phyloP scores from a whole-genome alignment of 2,888 invertebrate genomes.

The Leptopilina myrica region DNA sequence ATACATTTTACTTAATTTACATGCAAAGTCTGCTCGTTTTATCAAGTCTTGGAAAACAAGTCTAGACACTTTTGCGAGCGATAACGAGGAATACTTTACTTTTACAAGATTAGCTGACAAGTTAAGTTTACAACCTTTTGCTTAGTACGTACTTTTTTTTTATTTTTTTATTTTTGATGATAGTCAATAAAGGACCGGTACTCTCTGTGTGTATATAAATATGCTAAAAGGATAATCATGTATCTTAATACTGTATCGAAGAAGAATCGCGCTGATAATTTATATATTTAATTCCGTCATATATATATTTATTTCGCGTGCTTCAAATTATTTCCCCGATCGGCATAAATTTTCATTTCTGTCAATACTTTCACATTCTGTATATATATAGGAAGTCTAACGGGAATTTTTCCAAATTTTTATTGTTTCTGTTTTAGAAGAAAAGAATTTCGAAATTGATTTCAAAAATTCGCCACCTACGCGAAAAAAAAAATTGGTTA shows the following conservation, averaged over 20 bases:
- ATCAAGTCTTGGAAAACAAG: slow-evolving; percentile 29
- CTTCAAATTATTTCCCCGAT: too few species aligned
- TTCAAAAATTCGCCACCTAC: too few species aligned
- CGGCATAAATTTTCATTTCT: too few species aligned
- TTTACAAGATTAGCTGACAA: slow-evolving; percentile 25
- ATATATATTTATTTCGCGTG: not conserved
- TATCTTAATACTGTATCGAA: slow-evolving; percentile 59
- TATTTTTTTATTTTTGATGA: slow-evolving; percentile 38
- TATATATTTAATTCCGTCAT: slow-evolving; percentile 1
- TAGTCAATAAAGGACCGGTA: slow-evolving; percentile 42
- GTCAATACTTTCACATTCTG: too few species aligned
- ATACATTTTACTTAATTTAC: slow-evolving; percentile 4
- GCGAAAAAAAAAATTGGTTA: too few species aligned
- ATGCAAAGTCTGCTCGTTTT: slow-evolving; percentile 32
- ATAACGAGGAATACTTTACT: slow-evolving; percentile 21
- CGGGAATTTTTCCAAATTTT: too few species aligned
- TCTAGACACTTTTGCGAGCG: slow-evolving; percentile 25
- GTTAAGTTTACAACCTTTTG: slow-evolving; percentile 30
- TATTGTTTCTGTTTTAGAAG: too few species aligned
- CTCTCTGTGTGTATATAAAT: slow-evolving; percentile 22
- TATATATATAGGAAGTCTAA: too few species aligned
- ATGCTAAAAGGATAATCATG: slow-evolving; percentile 67
- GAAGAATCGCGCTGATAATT: slow-evolving; percentile 53
- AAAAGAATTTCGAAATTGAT: too few species aligned
- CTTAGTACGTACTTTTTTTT: slow-evolving; percentile 31